Base-by-base conservation (phyloP, 2,888 invertebrate species). In the Thalpophila matura region DNA sequence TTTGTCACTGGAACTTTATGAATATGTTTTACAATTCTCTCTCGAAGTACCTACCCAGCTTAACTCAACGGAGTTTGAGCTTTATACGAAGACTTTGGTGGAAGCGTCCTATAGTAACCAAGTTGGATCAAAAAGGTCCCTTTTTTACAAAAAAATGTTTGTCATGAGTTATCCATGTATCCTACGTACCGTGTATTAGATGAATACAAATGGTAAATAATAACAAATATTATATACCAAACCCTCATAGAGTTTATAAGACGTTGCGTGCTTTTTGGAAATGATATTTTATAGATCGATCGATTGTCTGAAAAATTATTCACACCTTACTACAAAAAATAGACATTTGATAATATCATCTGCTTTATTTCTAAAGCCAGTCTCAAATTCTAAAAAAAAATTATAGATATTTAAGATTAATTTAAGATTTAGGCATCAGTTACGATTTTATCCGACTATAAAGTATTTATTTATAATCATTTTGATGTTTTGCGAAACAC, bases 1-100 rank as follows among this genome's bases (percentile, higher is more conserved):
- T 50, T 50, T 50, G 27, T 49, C 18, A 43, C 31, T 22, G 46
- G 47, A 70, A 49, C 42, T 49, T 50, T 20, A 16, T 24, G 33
- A 59, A 51, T 69, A 51, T 42, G 43, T 70, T 53, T 43, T n/a
- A 61, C 35, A 37, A 26, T 43, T 47, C 14, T 70, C 40, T 47
- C 27, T 47, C 9, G 5, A 53, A 31, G 27, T 46, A 40, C 20
- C 31, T 46, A 40, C 20, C 40, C 20, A 42, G 29, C 33, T 46
- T 69, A 46, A 60, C 26, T 31, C 35, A 51, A 46, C 16, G 45
- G 14, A 61, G 51, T 31, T 46, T 46, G 35, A 49, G 47, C 40
- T 69, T 53, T 37, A 37, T 37, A 35, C 18, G 12, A 29, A 26
- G 26, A 43, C 18, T 69, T 57, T 42, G 14, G 37, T 33, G 22